Conservation (phyloP, 2,888 invertebrate genomes). For the Pseudoips prasinana region DNA sequence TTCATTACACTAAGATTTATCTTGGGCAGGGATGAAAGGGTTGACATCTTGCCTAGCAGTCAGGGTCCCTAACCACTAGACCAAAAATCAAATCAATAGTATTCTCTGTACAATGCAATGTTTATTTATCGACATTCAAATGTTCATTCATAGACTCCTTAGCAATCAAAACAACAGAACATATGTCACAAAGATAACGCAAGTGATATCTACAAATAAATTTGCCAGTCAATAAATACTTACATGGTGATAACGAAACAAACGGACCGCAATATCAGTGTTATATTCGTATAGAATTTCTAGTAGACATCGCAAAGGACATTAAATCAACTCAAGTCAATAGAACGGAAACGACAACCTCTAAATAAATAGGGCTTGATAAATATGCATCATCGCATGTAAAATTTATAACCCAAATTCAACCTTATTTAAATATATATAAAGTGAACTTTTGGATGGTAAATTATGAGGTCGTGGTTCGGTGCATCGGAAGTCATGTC, state of each 20-base stretch:
- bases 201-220: conserved; percentile 1
- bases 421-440: accelerated
- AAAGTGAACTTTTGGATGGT: conserved; percentile 4
- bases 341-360: conserved; percentile 59
- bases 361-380: conserved; percentile 29
- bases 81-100: no score
- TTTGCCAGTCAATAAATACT: conserved; percentile 6
- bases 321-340: conserved; percentile 47
- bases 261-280: no score
- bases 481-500: conserved; percentile 23
- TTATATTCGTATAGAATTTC: background rate
- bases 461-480: conserved; percentile 1
- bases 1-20: no score
- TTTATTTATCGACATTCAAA: no score
- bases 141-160: no score
- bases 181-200: no score
- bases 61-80: no score
- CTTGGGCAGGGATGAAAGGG: no score
- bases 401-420: conserved; percentile 4
- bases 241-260: no score
- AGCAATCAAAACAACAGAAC: no score
- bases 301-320: conserved; percentile 28
- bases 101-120: no score
- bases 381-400: conserved; percentile 1
- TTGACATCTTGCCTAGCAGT: no score